Evolutionary conservation across 1,140 invertebrate genomes (phyloP), one percentile per base, ranked within the genome.

Genomic region (Hyles euphorbiae): DNA sequence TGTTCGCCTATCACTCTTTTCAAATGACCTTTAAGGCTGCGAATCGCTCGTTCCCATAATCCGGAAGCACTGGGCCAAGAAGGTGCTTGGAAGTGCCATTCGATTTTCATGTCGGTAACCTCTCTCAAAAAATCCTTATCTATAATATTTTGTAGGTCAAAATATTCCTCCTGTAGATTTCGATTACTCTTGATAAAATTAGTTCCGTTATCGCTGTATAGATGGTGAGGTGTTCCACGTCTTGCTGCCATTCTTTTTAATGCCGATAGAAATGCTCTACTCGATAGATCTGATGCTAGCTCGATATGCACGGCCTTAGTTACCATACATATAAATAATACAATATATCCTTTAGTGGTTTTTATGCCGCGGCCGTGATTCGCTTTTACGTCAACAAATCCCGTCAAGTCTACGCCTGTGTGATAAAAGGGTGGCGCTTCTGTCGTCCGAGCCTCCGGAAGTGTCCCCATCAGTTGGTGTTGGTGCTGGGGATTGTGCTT

Each of bases 251-350:
- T 87, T 45, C 87, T 47, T 32, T 73, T 55, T 0, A 90, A 45
- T 34, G 78, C 69, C 40, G 69, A 66, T 10, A 89, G 53, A 63
- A 87, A 88, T 7, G 66, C 60, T 46, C 78, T 63, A 5, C 85
- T 87, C 5, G 65, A 62, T 3, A 90, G 52, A 11, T 70, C 76
- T 10, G 70, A 70, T 0, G 74, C 79, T 2, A 83, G 36, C 56
- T 90, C 88, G 2, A 90, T 40, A 58, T 91, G 88, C 4, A 90
- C 69, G 0, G 83, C 87, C 58, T 87, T 74, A 1, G 74, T 80
- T 58, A 40, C 68, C 60, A 65, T 58, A 53, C 81, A 89, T 0
- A 83, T 88, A 44, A 84, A 85, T 3, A 91, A 12, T 5, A 67
- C 74, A 9, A 82, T 63, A 54, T 74, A 87, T 6, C 74, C 63